Percentiles rank a stretch among this genome's conserved stretches.
These are phyloP conservation scores for Acanthococcus lagerstroemiae DNA, from an alignment of 2,888 invertebrate genomes.

Conservation along the genomic window DNA sequence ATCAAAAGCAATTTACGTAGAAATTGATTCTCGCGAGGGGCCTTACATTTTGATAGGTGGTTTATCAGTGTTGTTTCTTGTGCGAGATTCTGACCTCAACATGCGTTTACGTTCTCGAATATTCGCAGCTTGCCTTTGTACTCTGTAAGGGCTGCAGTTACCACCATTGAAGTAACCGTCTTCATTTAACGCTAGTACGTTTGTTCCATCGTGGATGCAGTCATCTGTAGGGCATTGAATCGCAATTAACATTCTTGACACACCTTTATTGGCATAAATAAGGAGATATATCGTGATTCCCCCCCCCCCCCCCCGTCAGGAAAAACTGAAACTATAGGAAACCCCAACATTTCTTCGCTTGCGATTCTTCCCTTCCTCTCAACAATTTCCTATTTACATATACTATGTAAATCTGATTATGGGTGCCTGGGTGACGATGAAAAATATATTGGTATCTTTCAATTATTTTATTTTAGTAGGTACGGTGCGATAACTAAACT, in stretches of 20 bases:
- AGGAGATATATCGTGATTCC: too few relatives aligned
- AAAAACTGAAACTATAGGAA: too few relatives aligned
- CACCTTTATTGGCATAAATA: too few relatives aligned
- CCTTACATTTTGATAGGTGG: conserved; percentile 41
- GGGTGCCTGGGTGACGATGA: too few relatives aligned
- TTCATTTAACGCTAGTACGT: conserved; percentile 42
- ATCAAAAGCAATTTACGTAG: not conserved
- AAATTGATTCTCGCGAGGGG: conserved; percentile 32
- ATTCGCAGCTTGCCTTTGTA: conserved; percentile 87
- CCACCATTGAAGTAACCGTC: conserved; percentile 32
- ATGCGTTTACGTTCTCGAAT: conserved; percentile 94
- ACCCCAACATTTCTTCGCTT: too few relatives aligned
- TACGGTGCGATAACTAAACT: too few relatives aligned
- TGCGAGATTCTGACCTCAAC: conserved; percentile 65
- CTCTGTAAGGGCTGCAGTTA: conserved; percentile 51
- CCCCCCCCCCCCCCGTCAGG: too few relatives aligned
- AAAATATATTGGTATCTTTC: too few relatives aligned
- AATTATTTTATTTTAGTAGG: too few relatives aligned
- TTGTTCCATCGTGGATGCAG: conserved; percentile 15
- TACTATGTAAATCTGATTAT: too few relatives aligned
- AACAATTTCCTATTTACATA: too few relatives aligned
- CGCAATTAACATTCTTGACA: not conserved
- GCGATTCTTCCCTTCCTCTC: too few relatives aligned
- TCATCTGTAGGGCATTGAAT: not conserved
- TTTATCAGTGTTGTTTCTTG: conserved; percentile 36